Percentiles rank a stretch among this genome's conserved stretches.
Evolutionary conservation across 2,888 invertebrate species (phyloP).

Genomic region (Elysia crispata): DNA sequence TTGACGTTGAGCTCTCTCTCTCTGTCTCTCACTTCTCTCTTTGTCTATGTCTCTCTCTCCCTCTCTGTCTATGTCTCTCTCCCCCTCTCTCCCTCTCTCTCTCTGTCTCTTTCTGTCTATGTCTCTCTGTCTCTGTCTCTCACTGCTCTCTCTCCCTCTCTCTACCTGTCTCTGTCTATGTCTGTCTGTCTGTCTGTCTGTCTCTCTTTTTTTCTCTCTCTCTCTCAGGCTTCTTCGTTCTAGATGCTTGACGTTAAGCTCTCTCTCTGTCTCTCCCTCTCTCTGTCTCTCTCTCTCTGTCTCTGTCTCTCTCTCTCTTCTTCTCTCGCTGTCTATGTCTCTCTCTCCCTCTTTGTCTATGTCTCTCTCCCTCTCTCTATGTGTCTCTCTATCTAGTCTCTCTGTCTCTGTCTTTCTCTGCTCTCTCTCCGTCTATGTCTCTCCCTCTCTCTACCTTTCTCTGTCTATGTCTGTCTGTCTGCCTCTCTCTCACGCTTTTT

Average conservation of each 20-base stretch:
- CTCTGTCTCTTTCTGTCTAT: no score
- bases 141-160: constrained; percentile 12
- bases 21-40: background rate
- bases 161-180: constrained; percentile 26
- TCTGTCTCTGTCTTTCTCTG: background rate
- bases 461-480: constrained; percentile 2
- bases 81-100: background rate
- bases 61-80: background rate
- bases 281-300: constrained; percentile 4
- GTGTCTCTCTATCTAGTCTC: background rate
- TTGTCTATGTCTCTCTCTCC: background rate
- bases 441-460: background rate
- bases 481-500: constrained; percentile 12
- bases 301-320: constrained; percentile 1
- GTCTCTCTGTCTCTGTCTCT: constrained; percentile 9
- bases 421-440: background rate
- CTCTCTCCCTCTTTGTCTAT: constrained; percentile 3
- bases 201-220: background rate
- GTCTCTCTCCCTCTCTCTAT: background rate
- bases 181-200: constrained; percentile 24
- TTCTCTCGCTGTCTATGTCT: background rate
- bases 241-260: no score
- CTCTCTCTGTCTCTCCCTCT: background rate
- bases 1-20: background rate
- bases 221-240: background rate